These are phyloP conservation scores for Steinernema hermaphroditum DNA, from an alignment of 2,888 invertebrate genomes.

Conservation along the genomic window DNA sequence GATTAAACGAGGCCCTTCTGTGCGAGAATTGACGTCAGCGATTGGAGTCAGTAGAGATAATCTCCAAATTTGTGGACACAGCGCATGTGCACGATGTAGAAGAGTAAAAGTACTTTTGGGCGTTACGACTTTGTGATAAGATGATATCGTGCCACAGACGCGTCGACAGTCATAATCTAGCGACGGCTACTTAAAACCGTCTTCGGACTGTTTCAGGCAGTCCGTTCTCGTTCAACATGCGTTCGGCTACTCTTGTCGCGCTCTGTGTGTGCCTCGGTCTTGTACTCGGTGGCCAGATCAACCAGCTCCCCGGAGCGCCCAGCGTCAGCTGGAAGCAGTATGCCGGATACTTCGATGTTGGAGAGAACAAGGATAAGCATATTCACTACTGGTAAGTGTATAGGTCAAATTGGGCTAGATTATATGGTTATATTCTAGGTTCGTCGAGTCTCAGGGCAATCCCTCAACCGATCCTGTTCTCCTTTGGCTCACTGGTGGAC, in stretches of 20 bases:
- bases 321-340: slow-evolving; percentile 68
- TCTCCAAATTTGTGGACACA: slow-evolving; percentile 21
- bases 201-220: too few relatives aligned
- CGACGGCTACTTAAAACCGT: slow-evolving; percentile 10
- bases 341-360: slow-evolving; percentile 67
- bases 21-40: slow-evolving; percentile 28
- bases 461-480: slow-evolving; percentile 68
- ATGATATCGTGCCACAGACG: neutral
- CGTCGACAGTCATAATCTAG: slow-evolving; percentile 1
- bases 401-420: slow-evolving; percentile 9
- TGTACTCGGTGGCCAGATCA: slow-evolving; percentile 23
- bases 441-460: slow-evolving; percentile 61
- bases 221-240: neutral
- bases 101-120: slow-evolving; percentile 15
- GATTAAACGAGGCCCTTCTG: neutral
- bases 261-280: neutral
- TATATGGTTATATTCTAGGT: slow-evolving; percentile 45
- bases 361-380: slow-evolving; percentile 52
- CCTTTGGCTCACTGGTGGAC: slow-evolving; percentile 68
- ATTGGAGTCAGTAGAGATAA: neutral
- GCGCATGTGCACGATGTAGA: slow-evolving; percentile 1
- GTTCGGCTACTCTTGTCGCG: neutral
- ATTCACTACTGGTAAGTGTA: slow-evolving; percentile 68
- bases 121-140: neutral
- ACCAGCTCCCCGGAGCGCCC: slow-evolving; percentile 48